Percentiles rank a stretch among this genome's conserved stretches.
Conservation (phyloP, 1,140 invertebrate species). For the Papilio aristodemus region DNA sequence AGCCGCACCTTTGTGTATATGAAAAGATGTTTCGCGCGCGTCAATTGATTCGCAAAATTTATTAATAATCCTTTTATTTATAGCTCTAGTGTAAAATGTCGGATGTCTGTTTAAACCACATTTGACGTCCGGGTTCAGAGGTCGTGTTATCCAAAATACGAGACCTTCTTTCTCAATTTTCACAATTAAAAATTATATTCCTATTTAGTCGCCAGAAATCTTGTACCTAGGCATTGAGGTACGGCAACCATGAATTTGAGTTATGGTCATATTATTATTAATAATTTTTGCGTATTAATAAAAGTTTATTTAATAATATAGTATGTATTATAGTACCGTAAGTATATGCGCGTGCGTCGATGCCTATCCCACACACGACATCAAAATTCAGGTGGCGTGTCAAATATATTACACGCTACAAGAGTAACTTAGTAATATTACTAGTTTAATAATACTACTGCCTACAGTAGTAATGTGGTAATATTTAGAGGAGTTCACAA, state of each 20-base stretch:
- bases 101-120: background rate
- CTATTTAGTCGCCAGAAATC: too few relatives aligned
- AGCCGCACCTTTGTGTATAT: conserved; percentile 2
- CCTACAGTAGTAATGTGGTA: background rate
- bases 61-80: conserved; percentile 21
- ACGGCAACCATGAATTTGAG: too few relatives aligned
- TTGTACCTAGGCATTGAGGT: too few relatives aligned
- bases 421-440: too few relatives aligned
- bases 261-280: too few relatives aligned
- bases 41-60: background rate
- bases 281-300: too few relatives aligned
- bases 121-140: background rate
- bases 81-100: background rate
- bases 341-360: background rate
- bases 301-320: too few relatives aligned
- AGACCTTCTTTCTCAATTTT: background rate
- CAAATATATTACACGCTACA: background rate
- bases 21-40: background rate
- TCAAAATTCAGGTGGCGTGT: background rate
- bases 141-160: background rate
- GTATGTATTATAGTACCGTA: background rate
- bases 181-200: background rate
- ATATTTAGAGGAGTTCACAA: too few relatives aligned
- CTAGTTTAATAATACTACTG: background rate
- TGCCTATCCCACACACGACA: background rate